These are phyloP conservation scores for Drosophila lini DNA, from an alignment of 1,140 invertebrate genomes.

Conservation along the genomic window DNA sequence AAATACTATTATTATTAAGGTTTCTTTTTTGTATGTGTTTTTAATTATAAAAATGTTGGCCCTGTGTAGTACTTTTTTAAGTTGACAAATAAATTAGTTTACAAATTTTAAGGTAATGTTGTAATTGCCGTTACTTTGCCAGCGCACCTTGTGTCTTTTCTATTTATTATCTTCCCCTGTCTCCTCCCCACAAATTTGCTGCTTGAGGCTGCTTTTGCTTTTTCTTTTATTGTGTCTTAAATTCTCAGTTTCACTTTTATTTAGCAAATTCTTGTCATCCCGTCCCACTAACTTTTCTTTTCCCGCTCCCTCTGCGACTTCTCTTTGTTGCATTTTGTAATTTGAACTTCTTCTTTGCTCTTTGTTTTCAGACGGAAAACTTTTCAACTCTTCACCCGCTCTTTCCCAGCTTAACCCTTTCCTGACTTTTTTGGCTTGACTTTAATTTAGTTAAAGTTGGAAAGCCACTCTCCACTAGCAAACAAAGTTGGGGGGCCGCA, in stretches of 20 bases:
- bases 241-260: slow-evolving; percentile 70
- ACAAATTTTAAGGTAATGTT: neutral
- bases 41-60: too few species aligned
- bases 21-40: too few species aligned
- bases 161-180: neutral
- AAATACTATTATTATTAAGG: too few species aligned
- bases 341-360: slow-evolving; percentile 59
- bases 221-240: slow-evolving; percentile 42
- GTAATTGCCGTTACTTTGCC: neutral
- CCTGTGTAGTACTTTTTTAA: too few species aligned
- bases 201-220: neutral
- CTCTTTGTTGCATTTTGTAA: slow-evolving; percentile 76
- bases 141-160: neutral
- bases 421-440: slow-evolving; percentile 36
- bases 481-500: slow-evolving; percentile 10
- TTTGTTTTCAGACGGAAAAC: slow-evolving; percentile 53
- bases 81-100: neutral
- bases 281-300: neutral
- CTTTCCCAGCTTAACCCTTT: slow-evolving; percentile 19
- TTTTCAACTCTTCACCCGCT: slow-evolving; percentile 18
- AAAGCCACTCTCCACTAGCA: slow-evolving; percentile 13
- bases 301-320: slow-evolving; percentile 22
- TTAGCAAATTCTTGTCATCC: slow-evolving; percentile 61
- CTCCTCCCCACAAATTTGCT: neutral
- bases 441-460: slow-evolving; percentile 60